Conservation (phyloP, 2,888 invertebrate genomes). For the Linyphia triangularis region DNA sequence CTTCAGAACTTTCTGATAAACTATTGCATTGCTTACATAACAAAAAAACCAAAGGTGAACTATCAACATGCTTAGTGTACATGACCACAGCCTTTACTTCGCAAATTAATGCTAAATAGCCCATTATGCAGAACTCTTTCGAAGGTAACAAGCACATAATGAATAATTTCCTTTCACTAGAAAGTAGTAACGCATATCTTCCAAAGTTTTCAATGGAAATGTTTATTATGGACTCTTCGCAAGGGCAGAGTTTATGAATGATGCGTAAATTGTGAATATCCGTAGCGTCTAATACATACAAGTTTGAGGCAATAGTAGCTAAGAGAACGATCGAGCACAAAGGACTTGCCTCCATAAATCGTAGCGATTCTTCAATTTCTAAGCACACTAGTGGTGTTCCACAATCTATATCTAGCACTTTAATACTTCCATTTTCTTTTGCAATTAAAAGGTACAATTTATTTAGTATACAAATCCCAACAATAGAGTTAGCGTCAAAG, state of each 20-base stretch:
- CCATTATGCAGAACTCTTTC: constrained; percentile 1
- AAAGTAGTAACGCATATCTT: constrained; percentile 12
- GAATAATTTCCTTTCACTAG: constrained; percentile 20
- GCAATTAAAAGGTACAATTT: constrained; percentile 20
- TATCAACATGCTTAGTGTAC: not conserved
- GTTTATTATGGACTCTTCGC: not conserved
- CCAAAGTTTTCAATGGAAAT: constrained; percentile 31
- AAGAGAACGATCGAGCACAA: constrained; percentile 1
- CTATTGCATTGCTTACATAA: not conserved
- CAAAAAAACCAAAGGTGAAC: not conserved
- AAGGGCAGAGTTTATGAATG: constrained; percentile 29
- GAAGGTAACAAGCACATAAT: constrained; percentile 42
- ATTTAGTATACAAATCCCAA: constrained; percentile 34
- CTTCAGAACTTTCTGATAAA: not conserved
- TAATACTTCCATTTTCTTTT: constrained; percentile 32
- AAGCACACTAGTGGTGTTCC: not conserved
- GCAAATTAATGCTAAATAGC: not conserved
- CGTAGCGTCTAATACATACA: constrained; percentile 29
- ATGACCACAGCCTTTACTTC: constrained; percentile 13
- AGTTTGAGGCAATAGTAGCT: not conserved
- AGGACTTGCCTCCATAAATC: constrained; percentile 16
- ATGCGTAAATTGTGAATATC: not conserved
- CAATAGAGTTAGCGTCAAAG: not conserved
- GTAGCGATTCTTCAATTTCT: constrained; percentile 13
- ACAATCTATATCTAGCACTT: constrained; percentile 5